Evolutionary conservation across 2,888 invertebrate species (phyloP), one percentile per base, ranked within the genome.

Genomic region (Erpobdella octoculata): DNA sequence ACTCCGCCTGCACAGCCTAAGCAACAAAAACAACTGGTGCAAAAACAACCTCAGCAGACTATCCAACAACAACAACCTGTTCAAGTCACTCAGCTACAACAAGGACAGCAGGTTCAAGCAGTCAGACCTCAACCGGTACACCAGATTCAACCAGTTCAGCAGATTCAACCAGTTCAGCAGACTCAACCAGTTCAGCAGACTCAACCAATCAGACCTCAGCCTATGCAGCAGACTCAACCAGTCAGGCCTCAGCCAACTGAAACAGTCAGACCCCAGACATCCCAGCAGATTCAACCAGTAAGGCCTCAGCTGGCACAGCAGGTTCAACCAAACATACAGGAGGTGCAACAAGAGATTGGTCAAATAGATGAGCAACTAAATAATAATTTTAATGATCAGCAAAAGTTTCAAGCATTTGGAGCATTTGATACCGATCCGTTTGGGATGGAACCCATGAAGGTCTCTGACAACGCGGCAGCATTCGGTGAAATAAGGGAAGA

Each of bases 1-100:
- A 69, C 69, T 12, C 69, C 69, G 21, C 69, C 69, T 25, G 25
- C 69, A 18, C 69, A 69, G 21, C 69, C 69, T n/a, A 69, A 69
- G 31, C 69, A 65, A 37, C 25, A n/a, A 65, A 36, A 35, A 65
- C 64, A 31, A 64, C 65, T n/a, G 37, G 9, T 65, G 33, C n/a
- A 12, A 8, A 36, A 65, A 37, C 65, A 9, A 33, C 37, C 36
- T 15, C 65, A 37, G 65, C 36, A 65, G n/a, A 36, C n/a, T 37
- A 41, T n/a, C 46, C 41, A 28, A 46, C 33, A 28, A 31, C 37
- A 2, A 35, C 67, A 9, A 1, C 28, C 18, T 59, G n/a, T 25
- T 59, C 31, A 28, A 21, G 15, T 21, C 21, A 28, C 25, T 28
- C 25, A 18, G 6, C 61, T 21, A 31, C 1, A 1, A 28, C 15